These are phyloP conservation scores for Euplagia quadripunctaria DNA, from an alignment of 2,888 invertebrate species.

Conservation along the genomic window DNA sequence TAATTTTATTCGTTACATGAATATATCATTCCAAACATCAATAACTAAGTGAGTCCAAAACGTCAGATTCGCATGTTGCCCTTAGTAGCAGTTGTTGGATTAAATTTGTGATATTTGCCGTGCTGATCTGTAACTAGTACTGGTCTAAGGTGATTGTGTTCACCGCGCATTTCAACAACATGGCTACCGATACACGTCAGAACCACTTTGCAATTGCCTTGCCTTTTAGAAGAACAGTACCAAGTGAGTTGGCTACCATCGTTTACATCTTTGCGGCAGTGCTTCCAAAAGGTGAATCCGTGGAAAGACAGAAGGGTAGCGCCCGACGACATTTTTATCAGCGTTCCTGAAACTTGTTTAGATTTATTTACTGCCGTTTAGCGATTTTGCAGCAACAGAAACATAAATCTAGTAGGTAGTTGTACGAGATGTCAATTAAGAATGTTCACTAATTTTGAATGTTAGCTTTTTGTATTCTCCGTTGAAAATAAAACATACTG, in stretches of 20 bases:
- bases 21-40: neutral
- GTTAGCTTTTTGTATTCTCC: too few relatives aligned
- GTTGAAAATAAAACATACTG: too few relatives aligned
- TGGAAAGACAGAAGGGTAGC: conserved; percentile 14
- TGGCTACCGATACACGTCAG: conserved; percentile 2
- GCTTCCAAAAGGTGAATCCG: conserved; percentile 23
- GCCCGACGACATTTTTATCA: conserved; percentile 7
- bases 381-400: neutral
- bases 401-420: too few relatives aligned
- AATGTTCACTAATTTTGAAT: too few relatives aligned
- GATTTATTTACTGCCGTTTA: neutral
- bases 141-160: conserved; percentile 26
- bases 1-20: neutral
- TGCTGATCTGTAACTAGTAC: conserved; percentile 17
- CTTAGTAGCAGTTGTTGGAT: neutral
- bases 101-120: conserved; percentile 14
- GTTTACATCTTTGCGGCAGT: neutral
- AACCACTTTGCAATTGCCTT: conserved; percentile 14
- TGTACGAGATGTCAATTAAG: too few relatives aligned
- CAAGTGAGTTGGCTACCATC: neutral
- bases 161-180: neutral
- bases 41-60: neutral
- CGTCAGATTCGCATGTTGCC: neutral
- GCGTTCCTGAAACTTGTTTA: neutral
- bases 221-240: conserved; percentile 24